Percentiles rank a stretch among this genome's conserved stretches.
phyloP scores from a whole-genome alignment of 2,888 invertebrate genomes.

The Mamestra brassicae region DNA sequence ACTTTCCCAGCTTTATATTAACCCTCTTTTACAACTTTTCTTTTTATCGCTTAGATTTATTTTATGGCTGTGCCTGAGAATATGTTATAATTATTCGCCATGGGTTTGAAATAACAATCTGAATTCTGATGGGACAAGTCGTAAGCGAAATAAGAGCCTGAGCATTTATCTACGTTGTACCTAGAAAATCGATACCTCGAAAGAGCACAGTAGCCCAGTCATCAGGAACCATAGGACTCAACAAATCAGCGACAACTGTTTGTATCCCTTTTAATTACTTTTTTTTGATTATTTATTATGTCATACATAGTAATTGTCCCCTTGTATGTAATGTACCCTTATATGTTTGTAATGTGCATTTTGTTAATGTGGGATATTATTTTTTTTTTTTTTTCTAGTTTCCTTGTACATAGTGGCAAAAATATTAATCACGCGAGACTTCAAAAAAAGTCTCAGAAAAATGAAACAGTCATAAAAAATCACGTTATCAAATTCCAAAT shows the following conservation, averaged over 20 bases:
- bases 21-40: slow-evolving; percentile 22
- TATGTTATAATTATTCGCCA: not conserved
- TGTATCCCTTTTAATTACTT: too few relatives aligned
- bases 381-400: too few relatives aligned
- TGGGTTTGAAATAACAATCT: not conserved
- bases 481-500: not conserved
- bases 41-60: slow-evolving; percentile 22
- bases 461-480: not conserved
- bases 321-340: too few relatives aligned
- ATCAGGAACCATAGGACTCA: too few relatives aligned
- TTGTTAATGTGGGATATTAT: too few relatives aligned
- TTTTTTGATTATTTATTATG: too few relatives aligned
- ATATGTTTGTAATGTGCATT: too few relatives aligned
- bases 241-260: too few relatives aligned
- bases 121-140: not conserved
- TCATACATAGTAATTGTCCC: too few relatives aligned
- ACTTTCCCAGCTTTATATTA: slow-evolving; percentile 25
- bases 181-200: too few relatives aligned
- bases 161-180: not conserved
- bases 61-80: slow-evolving; percentile 6
- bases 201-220: too few relatives aligned
- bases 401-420: not conserved
- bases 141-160: not conserved
- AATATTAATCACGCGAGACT: too few relatives aligned
- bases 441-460: not conserved